These are phyloP conservation scores for Bolinopsis microptera DNA, from an alignment of 37 sponge, comb jelly and placozoan genomes.

Conservation along the genomic window DNA sequence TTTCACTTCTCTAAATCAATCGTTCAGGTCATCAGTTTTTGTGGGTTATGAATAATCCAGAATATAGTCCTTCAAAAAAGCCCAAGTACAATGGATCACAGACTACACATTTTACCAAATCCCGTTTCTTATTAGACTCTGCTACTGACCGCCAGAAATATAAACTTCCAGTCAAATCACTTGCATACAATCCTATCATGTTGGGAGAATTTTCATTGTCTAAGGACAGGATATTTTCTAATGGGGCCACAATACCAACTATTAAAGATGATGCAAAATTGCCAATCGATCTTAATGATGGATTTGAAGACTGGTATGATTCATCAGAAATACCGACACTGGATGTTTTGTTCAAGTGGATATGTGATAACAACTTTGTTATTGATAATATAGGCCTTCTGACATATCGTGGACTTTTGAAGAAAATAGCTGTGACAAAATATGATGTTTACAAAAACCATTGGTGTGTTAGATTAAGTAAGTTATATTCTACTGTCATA, in stretches of 20 bases:
- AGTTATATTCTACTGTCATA: not conserved
- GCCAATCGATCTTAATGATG: slow-evolving; percentile 20
- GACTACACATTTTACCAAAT: no score
- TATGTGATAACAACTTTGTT: slow-evolving; percentile 15
- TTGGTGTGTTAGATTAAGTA: slow-evolving; percentile 17
- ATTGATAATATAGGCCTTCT: not conserved
- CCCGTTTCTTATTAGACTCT: no score
- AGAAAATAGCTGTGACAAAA: slow-evolving; percentile 2
- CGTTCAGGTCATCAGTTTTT: no score
- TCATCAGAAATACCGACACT: not conserved
- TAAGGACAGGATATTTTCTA: not conserved
- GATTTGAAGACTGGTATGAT: slow-evolving; percentile 15
- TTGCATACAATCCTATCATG: not conserved
- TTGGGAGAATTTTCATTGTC: slow-evolving; percentile 42
- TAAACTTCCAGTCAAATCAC: no score
- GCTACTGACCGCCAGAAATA: no score
- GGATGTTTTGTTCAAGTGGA: slow-evolving; percentile 26
- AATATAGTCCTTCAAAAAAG: no score
- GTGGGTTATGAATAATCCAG: no score
- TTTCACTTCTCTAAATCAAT: no score
- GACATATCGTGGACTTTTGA: slow-evolving; percentile 26
- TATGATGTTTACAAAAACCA: slow-evolving; percentile 27
- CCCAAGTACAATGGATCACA: no score
- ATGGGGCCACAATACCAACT: not conserved
- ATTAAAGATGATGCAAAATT: not conserved